Evolutionary conservation across 2,113 vertebrate genomes (phyloP).

Genomic region (Hyla sarda): DNA sequence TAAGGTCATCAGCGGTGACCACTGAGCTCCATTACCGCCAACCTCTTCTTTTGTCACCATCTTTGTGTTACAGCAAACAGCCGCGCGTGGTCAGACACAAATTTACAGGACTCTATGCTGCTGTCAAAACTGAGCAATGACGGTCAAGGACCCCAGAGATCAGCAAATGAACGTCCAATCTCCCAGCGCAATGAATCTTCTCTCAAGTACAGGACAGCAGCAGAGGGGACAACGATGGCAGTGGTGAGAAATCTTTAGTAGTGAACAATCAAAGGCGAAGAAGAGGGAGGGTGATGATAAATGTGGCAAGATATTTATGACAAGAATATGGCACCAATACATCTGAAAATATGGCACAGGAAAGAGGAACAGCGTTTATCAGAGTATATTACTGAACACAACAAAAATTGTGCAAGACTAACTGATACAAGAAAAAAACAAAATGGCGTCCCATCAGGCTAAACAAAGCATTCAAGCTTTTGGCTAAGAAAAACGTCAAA

Average conservation of each 20-base stretch:
- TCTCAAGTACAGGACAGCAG: conserved; percentile 12
- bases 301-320: neutral
- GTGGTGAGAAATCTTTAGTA: neutral
- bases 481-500: too few relatives aligned
- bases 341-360: neutral
- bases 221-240: neutral
- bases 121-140: conserved; percentile 48
- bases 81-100: neutral
- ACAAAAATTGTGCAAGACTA: neutral
- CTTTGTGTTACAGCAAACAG: neutral
- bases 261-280: neutral
- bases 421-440: neutral
- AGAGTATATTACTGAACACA: neutral
- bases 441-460: neutral
- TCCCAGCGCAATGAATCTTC: conserved; percentile 43
- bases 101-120: conserved; percentile 22
- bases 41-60: neutral
- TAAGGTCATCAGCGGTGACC: neutral
- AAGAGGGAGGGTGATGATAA: neutral
- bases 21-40: neutral
- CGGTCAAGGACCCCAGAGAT: conserved; percentile 46
- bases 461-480: too few relatives aligned
- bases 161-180: conserved; percentile 19
- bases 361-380: too few relatives aligned
- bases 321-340: neutral